Percentiles rank a stretch among this genome's conserved stretches.
These are phyloP conservation scores for Heterodera filipjevi DNA, from an alignment of 2,888 invertebrate genomes.

Conservation along the genomic window DNA sequence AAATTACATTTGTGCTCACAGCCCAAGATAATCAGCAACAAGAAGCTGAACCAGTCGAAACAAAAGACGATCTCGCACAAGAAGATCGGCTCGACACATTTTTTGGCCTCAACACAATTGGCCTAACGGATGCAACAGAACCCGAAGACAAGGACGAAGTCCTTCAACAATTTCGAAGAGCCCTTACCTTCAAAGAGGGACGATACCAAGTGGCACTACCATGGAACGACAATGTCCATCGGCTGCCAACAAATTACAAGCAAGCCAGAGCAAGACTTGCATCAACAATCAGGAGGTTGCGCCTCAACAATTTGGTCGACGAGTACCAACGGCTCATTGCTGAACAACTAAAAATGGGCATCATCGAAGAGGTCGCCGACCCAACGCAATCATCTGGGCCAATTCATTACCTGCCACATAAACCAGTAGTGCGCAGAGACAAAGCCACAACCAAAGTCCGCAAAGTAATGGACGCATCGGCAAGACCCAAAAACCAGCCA, in stretches of 20 bases:
- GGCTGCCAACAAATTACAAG: constrained; percentile 10
- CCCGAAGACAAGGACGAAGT: not conserved
- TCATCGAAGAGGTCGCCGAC: too few species aligned
- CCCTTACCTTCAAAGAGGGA: constrained; percentile 9
- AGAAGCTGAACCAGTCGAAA: too few species aligned
- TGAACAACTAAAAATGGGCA: not conserved
- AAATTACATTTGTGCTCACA: too few species aligned
- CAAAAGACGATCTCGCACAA: not conserved
- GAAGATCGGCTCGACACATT: not conserved
- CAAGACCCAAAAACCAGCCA: not conserved
- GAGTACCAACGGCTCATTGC: not conserved
- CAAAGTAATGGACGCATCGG: constrained; percentile 5
- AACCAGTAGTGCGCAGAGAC: not conserved
- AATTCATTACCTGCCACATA: too few species aligned
- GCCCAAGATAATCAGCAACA: too few species aligned
- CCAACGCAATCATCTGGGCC: too few species aligned
- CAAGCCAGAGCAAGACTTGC: too few species aligned
- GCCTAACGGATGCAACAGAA: not conserved
- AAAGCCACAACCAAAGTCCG: constrained; percentile 3
- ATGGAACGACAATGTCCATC: not conserved
- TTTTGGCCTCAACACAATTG: constrained; percentile 16
- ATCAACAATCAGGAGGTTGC: not conserved
- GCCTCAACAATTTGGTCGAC: not conserved
- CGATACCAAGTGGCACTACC: constrained; percentile 19
- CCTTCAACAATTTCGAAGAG: not conserved